Evolutionary conservation across 2,888 invertebrate genomes (phyloP).

Genomic region (Lasioglossum pauxillum): DNA sequence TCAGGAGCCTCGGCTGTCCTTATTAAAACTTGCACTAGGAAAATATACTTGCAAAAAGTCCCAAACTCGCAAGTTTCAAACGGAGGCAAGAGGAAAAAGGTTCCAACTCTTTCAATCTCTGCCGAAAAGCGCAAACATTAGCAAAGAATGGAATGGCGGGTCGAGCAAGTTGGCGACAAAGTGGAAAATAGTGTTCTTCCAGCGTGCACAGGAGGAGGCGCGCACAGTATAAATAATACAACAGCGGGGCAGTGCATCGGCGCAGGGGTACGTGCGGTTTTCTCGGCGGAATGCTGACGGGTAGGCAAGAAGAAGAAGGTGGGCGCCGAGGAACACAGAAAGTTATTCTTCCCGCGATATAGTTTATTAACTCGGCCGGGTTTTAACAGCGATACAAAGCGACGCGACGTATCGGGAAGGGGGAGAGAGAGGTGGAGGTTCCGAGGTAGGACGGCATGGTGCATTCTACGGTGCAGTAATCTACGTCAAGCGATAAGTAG

Average conservation of each 20-base stretch:
- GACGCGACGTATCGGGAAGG: conserved; percentile 16
- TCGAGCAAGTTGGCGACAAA: neutral
- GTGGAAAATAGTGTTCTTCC: neutral
- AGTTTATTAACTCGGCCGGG: conserved; percentile 60
- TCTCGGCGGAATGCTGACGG: neutral
- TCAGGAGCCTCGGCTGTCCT: too few species aligned
- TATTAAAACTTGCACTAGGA: too few species aligned
- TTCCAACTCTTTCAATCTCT: too few species aligned
- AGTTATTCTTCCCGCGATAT: conserved; percentile 40
- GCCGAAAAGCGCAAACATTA: neutral
- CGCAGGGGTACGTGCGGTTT: neutral
- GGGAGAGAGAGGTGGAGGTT: neutral
- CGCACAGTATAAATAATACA: conserved; percentile 9
- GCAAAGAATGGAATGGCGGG: neutral
- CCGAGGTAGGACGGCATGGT: neutral
- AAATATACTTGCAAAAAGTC: too few species aligned
- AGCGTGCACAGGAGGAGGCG: neutral
- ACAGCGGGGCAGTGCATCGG: neutral
- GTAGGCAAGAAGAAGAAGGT: neutral
- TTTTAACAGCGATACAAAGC: conserved; percentile 64
- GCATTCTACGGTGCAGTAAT: conserved; percentile 51
- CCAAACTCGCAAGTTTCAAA: too few species aligned
- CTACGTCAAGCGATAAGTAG: conserved; percentile 61
- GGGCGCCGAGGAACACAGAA: conserved; percentile 26
- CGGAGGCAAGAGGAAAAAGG: too few species aligned